Evolutionary conservation across 2,797 vertebrate species (phyloP), one percentile per base, ranked within the genome.

Genomic region (Atherinosoma microstoma): DNA sequence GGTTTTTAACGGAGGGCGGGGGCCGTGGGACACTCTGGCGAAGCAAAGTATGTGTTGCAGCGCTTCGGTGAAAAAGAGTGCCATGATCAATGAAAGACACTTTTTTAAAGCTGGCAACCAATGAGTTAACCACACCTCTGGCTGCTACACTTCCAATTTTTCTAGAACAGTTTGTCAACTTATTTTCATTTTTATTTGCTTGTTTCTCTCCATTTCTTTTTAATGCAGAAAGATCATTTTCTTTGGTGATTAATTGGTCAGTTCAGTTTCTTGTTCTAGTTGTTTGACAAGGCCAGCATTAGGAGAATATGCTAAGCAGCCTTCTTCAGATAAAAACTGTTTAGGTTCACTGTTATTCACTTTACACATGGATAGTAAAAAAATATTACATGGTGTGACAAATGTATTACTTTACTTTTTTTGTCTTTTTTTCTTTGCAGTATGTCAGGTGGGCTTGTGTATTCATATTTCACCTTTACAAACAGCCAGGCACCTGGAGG

Each of bases 371-470:
- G 27, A 9, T 56, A 16, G 6, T 7, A 30, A 5, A 30, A 5
- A 29, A 16, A 18, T 18, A 12, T 29, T 7, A 56, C 24, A 51
- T 27, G 5, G 24, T 16, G 4, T 8, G 16, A 57, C 6, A 57
- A 13, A 58, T 7, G 13, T n/a, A 27, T 27, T 27, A 27, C 24
- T 27, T 11, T 3, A 6, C 6, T 32, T 32, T 32, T 32, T 10
- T 57, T 35, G 12, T 73, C 64, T 65, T 62, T 78, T 61, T 54
- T 62, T 32, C 20, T 69, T 70, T 71, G 49, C 88, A 95, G 94
- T 42, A 92, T 95, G 77, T 86, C 88, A 20, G 95, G 93, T 2
- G 95, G 94, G 66, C 75, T 95, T 1, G 20, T 79, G 1, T 95
- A 95, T 59, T 94, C 94, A 2, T 94, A 89, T 78, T 12, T 94